Conservation (phyloP, 2,888 invertebrate genomes). For the Pollenia amentaria region DNA sequence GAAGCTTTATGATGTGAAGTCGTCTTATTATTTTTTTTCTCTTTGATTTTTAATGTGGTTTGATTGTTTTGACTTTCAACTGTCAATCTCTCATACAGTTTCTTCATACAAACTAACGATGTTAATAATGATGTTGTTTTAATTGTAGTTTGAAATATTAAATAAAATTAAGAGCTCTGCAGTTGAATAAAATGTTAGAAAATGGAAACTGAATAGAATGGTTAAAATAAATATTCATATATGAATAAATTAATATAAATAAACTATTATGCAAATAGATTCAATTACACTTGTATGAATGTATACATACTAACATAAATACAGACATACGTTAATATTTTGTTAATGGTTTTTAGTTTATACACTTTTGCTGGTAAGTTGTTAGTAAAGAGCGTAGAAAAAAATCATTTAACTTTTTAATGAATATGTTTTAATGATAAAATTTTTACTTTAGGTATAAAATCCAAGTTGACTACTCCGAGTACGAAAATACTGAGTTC, state of each 20-base stretch:
- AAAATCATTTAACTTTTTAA: too few relatives aligned
- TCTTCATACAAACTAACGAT: background rate
- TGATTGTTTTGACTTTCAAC: slow-evolving; percentile 48
- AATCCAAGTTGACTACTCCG: too few relatives aligned
- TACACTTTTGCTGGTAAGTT: too few relatives aligned
- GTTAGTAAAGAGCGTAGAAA: too few relatives aligned
- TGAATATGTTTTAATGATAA: too few relatives aligned
- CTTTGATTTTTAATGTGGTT: slow-evolving; percentile 54
- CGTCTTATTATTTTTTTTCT: slow-evolving; percentile 17
- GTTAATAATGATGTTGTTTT: background rate
- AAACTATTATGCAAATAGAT: too few relatives aligned
- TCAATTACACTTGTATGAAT: too few relatives aligned
- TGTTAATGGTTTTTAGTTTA: too few relatives aligned
- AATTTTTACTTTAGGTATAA: too few relatives aligned
- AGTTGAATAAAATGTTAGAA: background rate
- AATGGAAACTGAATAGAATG: background rate
- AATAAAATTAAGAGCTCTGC: background rate
- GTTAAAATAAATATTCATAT: background rate
- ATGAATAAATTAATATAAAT: background rate
- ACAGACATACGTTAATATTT: too few relatives aligned
- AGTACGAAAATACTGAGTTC: too few relatives aligned
- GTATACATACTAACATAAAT: too few relatives aligned
- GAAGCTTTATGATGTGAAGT: background rate
- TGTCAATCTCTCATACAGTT: background rate
- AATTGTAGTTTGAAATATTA: slow-evolving; percentile 15